Conservation (phyloP, 2,797 vertebrate species). For the Betta splendens region DNA sequence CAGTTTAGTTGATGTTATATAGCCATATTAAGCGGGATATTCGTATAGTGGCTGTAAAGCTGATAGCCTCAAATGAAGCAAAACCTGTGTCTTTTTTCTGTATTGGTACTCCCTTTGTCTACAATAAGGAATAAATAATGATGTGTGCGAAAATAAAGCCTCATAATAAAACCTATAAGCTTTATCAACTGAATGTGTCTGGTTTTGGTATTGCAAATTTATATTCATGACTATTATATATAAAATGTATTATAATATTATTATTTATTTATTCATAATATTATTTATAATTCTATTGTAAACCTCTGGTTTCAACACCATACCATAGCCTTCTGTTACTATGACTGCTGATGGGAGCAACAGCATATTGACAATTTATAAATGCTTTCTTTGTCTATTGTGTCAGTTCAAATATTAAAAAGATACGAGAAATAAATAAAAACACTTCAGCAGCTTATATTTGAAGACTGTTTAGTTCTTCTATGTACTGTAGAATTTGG, state of each 20-base stretch:
- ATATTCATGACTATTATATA: too few relatives aligned
- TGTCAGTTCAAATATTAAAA: too few relatives aligned
- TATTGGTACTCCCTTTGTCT: constrained; percentile 6
- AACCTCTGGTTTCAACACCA: not conserved
- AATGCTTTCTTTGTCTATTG: too few relatives aligned
- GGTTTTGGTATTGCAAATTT: not conserved
- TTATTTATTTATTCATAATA: too few relatives aligned
- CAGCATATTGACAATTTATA: too few relatives aligned
- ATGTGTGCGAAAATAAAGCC: constrained; percentile 36
- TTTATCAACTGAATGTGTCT: not conserved
- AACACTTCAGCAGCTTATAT: too few relatives aligned
- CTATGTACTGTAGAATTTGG: too few relatives aligned
- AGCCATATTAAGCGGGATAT: constrained; percentile 41
- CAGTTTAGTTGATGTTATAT: constrained; percentile 30
- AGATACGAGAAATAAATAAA: too few relatives aligned
- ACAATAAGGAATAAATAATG: constrained; percentile 5
- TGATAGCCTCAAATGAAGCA: constrained; percentile 27
- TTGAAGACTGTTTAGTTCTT: too few relatives aligned
- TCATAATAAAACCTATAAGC: constrained; percentile 51
- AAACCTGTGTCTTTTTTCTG: constrained; percentile 17
- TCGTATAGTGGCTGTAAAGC: constrained; percentile 31
- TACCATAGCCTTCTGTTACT: not conserved
- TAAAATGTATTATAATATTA: too few relatives aligned
- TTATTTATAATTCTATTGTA: constrained; percentile 3
- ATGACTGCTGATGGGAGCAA: not conserved